These are phyloP conservation scores for Leptoteleia sp. DNA, from an alignment of 1,140 invertebrate species.

Conservation along the genomic window DNA sequence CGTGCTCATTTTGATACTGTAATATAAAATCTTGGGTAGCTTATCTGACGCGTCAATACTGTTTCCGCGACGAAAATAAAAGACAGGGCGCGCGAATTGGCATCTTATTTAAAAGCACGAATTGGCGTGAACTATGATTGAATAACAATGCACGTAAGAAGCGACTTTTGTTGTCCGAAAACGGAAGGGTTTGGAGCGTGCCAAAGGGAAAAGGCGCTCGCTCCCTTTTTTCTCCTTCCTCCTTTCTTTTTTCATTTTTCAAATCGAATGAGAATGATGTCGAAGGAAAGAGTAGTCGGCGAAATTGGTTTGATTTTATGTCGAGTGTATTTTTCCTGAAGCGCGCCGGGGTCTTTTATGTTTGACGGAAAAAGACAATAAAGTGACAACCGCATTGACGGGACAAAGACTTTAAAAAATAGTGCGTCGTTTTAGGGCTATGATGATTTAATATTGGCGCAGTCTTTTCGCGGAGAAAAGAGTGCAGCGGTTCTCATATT, in stretches of 20 bases:
- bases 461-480: conserved; percentile 7
- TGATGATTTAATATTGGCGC: conserved; percentile 54
- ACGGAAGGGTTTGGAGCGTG: conserved; percentile 9
- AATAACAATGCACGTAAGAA: conserved; percentile 24
- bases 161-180: background rate
- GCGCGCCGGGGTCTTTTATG: conserved; percentile 45
- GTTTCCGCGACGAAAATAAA: conserved; percentile 14
- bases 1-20: too few species aligned
- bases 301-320: conserved; percentile 64
- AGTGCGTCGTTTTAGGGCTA: conserved; percentile 39
- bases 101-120: conserved; percentile 30
- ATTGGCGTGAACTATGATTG: conserved; percentile 35
- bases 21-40: too few species aligned
- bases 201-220: background rate
- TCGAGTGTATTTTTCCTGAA: conserved; percentile 31
- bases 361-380: conserved; percentile 62
- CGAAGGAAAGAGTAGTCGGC: conserved; percentile 40
- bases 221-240: background rate
- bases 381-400: conserved; percentile 56
- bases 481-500: conserved; percentile 14
- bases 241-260: conserved; percentile 22
- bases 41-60: conserved; percentile 31
- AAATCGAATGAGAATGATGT: conserved; percentile 52
- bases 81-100: conserved; percentile 7
- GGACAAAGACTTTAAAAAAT: conserved; percentile 51